Evolutionary conservation across 2,113 vertebrate species (phyloP).

Genomic region (Bolborhynchus lineola): DNA sequence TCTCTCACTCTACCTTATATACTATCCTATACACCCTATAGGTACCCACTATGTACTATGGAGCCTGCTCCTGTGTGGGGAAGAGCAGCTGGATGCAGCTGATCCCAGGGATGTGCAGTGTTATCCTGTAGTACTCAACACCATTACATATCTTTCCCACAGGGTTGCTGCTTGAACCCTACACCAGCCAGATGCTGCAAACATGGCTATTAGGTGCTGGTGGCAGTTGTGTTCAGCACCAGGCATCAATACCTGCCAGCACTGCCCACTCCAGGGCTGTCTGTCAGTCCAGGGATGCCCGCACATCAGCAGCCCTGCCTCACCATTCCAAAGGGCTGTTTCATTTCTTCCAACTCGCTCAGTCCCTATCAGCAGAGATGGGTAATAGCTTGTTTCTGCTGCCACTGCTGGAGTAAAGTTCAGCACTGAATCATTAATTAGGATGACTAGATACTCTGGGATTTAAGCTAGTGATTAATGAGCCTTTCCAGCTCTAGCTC

Average conservation of each 20-base stretch:
- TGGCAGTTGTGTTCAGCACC: neutral
- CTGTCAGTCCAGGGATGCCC: accelerated
- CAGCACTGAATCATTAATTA: conserved; percentile 64
- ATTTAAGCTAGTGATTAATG: conserved; percentile 73
- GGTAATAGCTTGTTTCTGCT: neutral
- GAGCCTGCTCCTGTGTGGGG: neutral
- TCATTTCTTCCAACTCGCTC: accelerated
- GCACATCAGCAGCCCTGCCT: neutral
- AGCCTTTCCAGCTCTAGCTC: conserved; percentile 48
- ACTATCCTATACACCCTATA: neutral
- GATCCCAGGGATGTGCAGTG: neutral
- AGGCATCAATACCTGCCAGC: accelerated
- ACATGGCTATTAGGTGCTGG: accelerated
- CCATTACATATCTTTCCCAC: accelerated
- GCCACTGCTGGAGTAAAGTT: conserved; percentile 12
- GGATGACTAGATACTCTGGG: conserved; percentile 50
- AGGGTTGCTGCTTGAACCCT: neutral
- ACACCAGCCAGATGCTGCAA: neutral
- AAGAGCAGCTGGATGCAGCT: accelerated
- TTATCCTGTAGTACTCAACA: neutral
- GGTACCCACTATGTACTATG: accelerated
- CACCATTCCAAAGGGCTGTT: neutral
- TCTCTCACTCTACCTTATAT: neutral
- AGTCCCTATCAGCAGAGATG: neutral
- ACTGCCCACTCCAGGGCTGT: accelerated